Evolutionary conservation across 2,113 vertebrate species (phyloP).

Genomic region (Sitta europaea): DNA sequence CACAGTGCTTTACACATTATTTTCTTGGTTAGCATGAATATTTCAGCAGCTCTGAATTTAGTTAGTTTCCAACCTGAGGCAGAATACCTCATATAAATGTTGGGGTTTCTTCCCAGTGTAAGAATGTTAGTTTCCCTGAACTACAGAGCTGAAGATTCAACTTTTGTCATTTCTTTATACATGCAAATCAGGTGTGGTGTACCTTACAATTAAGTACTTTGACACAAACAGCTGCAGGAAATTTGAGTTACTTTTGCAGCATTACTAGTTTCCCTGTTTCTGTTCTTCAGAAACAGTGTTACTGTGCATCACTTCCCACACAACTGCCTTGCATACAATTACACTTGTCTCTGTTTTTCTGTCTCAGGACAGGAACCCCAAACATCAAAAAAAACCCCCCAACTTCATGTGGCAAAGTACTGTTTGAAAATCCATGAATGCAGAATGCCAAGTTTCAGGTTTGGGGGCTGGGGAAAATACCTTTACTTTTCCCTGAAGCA

Average conservation of each 20-base stretch:
- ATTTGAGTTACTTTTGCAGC: background rate
- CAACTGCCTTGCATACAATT: background rate
- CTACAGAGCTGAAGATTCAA: background rate
- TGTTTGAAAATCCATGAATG: background rate
- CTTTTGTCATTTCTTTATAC: background rate
- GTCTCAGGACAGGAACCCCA: background rate
- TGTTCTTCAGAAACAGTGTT: background rate
- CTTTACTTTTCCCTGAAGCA: background rate
- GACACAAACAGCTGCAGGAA: background rate
- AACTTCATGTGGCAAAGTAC: background rate
- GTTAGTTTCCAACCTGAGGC: background rate
- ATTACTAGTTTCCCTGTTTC: background rate
- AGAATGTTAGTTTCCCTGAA: background rate
- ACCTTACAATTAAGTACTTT: background rate
- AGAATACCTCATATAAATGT: background rate
- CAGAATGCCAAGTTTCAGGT: background rate
- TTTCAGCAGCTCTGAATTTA: background rate
- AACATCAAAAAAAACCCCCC: background rate
- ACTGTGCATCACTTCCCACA: background rate
- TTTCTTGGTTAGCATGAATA: background rate
- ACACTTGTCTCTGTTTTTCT: background rate
- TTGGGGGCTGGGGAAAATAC: background rate
- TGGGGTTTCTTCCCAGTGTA: accelerated
- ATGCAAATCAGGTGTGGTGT: background rate
- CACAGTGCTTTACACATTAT: background rate